Evolutionary conservation across 2,888 invertebrate species (phyloP), one percentile per base, ranked within the genome.

Genomic region (Pyralis farinalis): DNA sequence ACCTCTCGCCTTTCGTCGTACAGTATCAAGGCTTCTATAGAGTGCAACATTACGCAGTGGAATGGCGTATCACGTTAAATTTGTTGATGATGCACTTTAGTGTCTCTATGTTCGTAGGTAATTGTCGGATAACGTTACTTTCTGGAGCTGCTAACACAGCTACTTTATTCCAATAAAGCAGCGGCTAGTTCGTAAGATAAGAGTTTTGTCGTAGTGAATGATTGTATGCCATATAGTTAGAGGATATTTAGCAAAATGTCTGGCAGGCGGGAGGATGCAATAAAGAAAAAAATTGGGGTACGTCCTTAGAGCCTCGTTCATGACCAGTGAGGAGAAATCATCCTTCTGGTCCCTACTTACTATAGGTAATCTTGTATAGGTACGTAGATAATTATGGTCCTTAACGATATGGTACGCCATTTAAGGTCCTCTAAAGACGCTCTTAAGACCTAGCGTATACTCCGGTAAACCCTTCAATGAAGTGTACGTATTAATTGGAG

Each of bases 201-300:
- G 71, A 70, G 66, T 80, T 74, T 79, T 77, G 70, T 83, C 76
- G 82, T 84, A 84, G 83, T 77, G 71, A 79, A 72, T 76, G 66
- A 74, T 71, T 57, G 75, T 82, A 81, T 80, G 78, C 77, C 81
- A 77, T 78, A 73, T 83, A 85, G 80, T 76, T 84, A 87, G 76
- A 71, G 63, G 76, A 73, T 82, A 76, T 73, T 25, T 83, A 80
- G 77, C 53, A 53, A 71, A 77, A 76, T 66, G 67, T 69, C 67
- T 70, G 67, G 70, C 80, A 79, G 86, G 79, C 84, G 85, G 87
- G 85, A 71, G 73, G 75, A 69, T 85, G 86, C 86, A 85, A 86
- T 86, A 84, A 45, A 37, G 32, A 25, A 27, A 12, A 8, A 34
- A 7, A 2, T 7, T 34, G 28, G 32, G 40, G 16, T 25, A 4